phyloP scores from a whole-genome alignment of 2,888 invertebrate genomes.

The Portevinia maculata region DNA sequence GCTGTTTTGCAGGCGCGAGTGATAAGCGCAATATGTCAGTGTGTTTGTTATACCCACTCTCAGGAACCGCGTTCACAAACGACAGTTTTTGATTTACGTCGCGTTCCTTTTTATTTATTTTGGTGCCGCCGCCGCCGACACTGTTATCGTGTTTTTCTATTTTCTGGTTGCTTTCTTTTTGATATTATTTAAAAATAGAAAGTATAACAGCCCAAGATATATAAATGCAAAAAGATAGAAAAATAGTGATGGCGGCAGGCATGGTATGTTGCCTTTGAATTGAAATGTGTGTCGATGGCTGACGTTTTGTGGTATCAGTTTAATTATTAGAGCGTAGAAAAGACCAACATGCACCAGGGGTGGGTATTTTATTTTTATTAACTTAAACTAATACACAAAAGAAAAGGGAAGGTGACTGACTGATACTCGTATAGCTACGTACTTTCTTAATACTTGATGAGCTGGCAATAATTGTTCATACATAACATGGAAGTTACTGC shows the following conservation, averaged over 20 bases:
- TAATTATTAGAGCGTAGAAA: constrained; percentile 48
- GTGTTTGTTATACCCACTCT: not conserved
- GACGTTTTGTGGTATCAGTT: constrained; percentile 42
- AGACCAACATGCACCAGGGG: constrained; percentile 19
- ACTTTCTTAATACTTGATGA: constrained; percentile 4
- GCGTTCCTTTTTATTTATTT: constrained; percentile 31
- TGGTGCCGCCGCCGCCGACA: constrained; percentile 6
- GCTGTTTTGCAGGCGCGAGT: constrained; percentile 21
- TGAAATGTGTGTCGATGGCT: constrained; percentile 63
- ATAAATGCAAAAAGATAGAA: constrained; percentile 44
- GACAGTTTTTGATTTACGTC: constrained; percentile 29
- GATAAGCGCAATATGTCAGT: not conserved
- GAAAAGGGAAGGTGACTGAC: not conserved
- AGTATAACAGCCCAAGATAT: constrained; percentile 21
- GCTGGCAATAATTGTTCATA: constrained; percentile 1
- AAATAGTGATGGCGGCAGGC: constrained; percentile 29
- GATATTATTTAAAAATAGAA: constrained; percentile 56
- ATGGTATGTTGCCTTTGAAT: constrained; percentile 18
- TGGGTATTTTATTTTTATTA: constrained; percentile 4
- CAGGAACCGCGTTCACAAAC: constrained; percentile 6
- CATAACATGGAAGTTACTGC: constrained; percentile 6
- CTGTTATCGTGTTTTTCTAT: constrained; percentile 8
- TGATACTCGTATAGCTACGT: constrained; percentile 1
- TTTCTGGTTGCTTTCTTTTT: constrained; percentile 13
- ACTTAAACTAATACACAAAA: too few species aligned